Evolutionary conservation across 2,113 vertebrate genomes (phyloP).

Genomic region (Polypterus senegalus): DNA sequence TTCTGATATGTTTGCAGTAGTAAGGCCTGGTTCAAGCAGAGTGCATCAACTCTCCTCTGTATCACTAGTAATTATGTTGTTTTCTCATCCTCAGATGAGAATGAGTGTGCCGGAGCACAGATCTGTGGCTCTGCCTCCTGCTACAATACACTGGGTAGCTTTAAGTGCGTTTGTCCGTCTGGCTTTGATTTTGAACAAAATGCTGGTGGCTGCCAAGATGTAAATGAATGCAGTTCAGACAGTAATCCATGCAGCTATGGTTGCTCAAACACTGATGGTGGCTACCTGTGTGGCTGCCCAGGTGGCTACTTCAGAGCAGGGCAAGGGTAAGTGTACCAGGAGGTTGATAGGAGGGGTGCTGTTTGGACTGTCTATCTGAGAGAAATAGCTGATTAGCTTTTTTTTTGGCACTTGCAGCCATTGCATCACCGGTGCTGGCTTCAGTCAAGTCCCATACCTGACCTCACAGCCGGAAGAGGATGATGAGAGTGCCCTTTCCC

Average conservation of each 20-base stretch:
- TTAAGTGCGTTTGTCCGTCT: conserved; percentile 80
- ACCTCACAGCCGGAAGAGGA: conserved; percentile 40
- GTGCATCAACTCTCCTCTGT: too few relatives aligned
- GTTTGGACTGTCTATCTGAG: background rate
- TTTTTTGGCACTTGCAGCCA: conserved; percentile 46
- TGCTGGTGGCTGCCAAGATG: conserved; percentile 69
- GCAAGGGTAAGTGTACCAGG: conserved; percentile 63
- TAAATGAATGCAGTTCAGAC: conserved; percentile 65
- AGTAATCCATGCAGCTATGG: conserved; percentile 74
- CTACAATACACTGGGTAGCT: conserved; percentile 88
- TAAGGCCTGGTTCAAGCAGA: too few relatives aligned
- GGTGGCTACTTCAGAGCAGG: conserved; percentile 78
- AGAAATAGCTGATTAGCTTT: background rate
- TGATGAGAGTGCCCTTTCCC: conserved; percentile 62
- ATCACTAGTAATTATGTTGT: too few relatives aligned
- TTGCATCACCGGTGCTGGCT: conserved; percentile 60
- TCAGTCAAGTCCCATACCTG: conserved; percentile 50
- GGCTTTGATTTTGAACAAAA: conserved; percentile 76
- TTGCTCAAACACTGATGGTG: conserved; percentile 83
- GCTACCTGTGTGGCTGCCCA: conserved; percentile 82
- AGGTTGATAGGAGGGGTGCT: background rate
- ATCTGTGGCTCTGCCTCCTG: conserved; percentile 78
- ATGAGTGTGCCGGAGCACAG: conserved; percentile 63
- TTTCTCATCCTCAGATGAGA: conserved; percentile 57
- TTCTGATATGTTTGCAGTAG: background rate